A percentile compares a stretch with the other conserved stretches of the same genome.
Evolutionary conservation across 2,797 vertebrate species (phyloP).

Genomic region (Enteromius viviparus): DNA sequence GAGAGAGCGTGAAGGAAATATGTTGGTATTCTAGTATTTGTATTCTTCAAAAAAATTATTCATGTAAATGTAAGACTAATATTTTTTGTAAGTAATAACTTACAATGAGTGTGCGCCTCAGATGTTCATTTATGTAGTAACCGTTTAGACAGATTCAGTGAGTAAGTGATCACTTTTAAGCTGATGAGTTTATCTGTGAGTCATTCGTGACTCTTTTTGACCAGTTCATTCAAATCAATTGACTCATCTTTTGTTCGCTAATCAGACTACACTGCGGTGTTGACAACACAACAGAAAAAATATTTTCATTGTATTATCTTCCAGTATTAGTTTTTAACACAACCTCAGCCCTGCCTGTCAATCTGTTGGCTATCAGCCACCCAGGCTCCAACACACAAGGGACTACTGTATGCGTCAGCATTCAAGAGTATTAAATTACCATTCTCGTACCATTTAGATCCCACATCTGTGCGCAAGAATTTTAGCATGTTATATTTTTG

Average conservation of each 20-base stretch:
- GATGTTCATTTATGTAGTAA: background rate
- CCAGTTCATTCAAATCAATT: background rate
- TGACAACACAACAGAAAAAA: background rate
- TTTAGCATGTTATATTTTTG: slow-evolving; percentile 31
- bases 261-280: background rate
- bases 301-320: background rate
- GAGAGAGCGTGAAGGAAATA: background rate
- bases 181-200: background rate
- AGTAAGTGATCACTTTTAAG: background rate
- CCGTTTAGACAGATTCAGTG: background rate
- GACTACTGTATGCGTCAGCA: slow-evolving; percentile 20
- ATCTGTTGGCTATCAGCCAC: slow-evolving; percentile 2
- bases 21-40: background rate
- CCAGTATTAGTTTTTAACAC: background rate
- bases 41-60: background rate
- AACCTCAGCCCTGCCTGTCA: background rate
- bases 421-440: slow-evolving; percentile 30
- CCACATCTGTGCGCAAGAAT: slow-evolving; percentile 21
- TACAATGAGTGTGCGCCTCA: background rate
- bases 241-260: background rate
- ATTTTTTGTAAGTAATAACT: background rate
- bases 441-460: slow-evolving; percentile 37
- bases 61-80: background rate
- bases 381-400: slow-evolving; percentile 5
- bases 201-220: background rate